Base-by-base conservation (phyloP, 2,888 invertebrate species). In the Rhingia campestris region DNA sequence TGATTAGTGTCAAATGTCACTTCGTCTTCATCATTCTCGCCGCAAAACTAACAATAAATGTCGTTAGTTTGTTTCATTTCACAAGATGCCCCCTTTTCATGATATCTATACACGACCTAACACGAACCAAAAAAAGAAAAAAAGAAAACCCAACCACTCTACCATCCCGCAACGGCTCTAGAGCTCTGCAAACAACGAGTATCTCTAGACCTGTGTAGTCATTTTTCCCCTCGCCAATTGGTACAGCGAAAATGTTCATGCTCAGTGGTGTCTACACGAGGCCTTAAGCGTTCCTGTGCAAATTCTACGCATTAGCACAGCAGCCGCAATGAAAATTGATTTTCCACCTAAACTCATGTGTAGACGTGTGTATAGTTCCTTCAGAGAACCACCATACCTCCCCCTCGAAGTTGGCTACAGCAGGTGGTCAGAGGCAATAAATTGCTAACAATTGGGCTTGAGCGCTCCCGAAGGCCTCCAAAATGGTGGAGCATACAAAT, bases 341-440 rank as follows among this genome's bases (percentile, higher is more conserved):
- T 64, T 51, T 35, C 41, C 33, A 49, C 64, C 41, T 6, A 56
- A 73, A 6, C 43, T 33, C 58, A 41, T 69, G 49, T 22, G 22
- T 22, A 22, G 22, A 1, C 22, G 22, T 22, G 22, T 22, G 35
- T 49, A 30, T 14, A 30, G 37, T 32, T 12, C 30, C 39, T 39
- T 30, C n/a, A 63, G 30, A 43, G 35, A 22, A 37, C 14, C 43
- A 14, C n/a, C 54, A 30, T 47, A 39, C 69, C 35, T 10, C 30
- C 12, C 49, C 6, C 14, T 4, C 49, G 4, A n/a, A n/a, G 10
- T 12, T 22, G 9, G 7, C 4, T 69, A 51, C 75, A 75, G 70
- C 75, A 81, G 81, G 81, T 81, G 81, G 75, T 81, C 75, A 66
- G 43, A 59, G 56, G 45, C 75, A 66, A 81, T 75, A 75, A 75